These are phyloP conservation scores for Macropodus opercularis DNA, from an alignment of 2,797 vertebrate species.

Conservation along the genomic window DNA sequence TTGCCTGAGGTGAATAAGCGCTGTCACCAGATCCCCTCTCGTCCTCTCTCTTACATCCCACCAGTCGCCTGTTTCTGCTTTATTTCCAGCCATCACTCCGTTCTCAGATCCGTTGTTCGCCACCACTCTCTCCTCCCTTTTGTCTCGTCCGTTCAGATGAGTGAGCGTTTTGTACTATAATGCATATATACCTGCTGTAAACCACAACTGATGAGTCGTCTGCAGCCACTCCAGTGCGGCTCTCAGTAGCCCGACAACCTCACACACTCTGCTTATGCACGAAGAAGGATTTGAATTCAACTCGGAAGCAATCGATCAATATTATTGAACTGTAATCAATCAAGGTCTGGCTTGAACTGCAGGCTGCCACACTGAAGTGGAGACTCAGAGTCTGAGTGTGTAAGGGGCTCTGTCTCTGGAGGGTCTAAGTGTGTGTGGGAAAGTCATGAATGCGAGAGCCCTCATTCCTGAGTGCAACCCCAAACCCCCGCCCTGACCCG, in stretches of 20 bases:
- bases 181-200: slow-evolving; percentile 19
- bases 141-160: slow-evolving; percentile 14
- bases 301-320: slow-evolving; percentile 71
- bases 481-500: slow-evolving; percentile 37
- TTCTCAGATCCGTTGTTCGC: not conserved
- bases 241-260: slow-evolving; percentile 33
- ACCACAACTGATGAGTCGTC: slow-evolving; percentile 18
- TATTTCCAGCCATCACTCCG: not conserved
- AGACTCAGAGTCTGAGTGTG: slow-evolving; percentile 75
- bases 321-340: slow-evolving; percentile 77
- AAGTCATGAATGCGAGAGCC: slow-evolving; percentile 32
- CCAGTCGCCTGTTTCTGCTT: slow-evolving; percentile 5
- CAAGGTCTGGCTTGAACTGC: slow-evolving; percentile 52
- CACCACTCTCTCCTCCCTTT: not conserved
- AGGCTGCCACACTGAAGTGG: slow-evolving; percentile 58
- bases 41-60: slow-evolving; percentile 7
- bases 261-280: slow-evolving; percentile 46
- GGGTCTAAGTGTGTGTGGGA: slow-evolving; percentile 39
- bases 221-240: slow-evolving; percentile 8
- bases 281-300: slow-evolving; percentile 52
- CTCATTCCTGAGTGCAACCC: slow-evolving; percentile 49
- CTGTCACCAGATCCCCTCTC: slow-evolving; percentile 27
- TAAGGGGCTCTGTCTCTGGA: slow-evolving; percentile 40
- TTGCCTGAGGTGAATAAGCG: slow-evolving; percentile 36
- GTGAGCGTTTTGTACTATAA: not conserved